Evolutionary conservation across 2,888 invertebrate species (phyloP), one percentile per base, ranked within the genome.

Genomic region (Phasia obesa): DNA sequence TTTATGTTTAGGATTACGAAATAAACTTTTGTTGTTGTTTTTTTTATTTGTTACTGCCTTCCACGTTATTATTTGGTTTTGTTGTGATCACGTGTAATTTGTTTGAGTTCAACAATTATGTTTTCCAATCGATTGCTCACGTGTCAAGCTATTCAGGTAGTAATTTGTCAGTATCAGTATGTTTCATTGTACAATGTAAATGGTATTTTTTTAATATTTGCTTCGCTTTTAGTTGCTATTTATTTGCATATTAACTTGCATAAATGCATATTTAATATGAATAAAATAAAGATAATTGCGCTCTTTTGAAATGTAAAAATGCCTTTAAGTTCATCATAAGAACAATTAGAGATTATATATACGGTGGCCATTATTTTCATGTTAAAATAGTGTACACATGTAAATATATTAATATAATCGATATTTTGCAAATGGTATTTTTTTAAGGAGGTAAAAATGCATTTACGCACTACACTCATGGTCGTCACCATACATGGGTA

Each of bases 111-210:
- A 81, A 71, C 55, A 77, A 44, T 60, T 70, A 71, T 57, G 81
- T 85, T 84, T 86, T 85, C 85, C 85, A 86, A 85, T 84, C 84
- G 84, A 86, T 82, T 85, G 84, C 64, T 71, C 85, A 59, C 73
- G 70, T 82, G 84, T 81, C 81, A 85, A 69, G 57, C 78, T 70
- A 64, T 69, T 67, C 31, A 70, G 55, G 44, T 59, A 25, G 31
- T 51, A 62, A 57, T 47, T 64, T 44, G n/a, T 44, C 38, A 38
- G 47, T 27, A 47, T 74, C 21, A 35, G 42, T 17, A 35, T 47
- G 57, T 57, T 55, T 38, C 15, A 19, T 21, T 47, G n/a, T 31
- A 47, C 4, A 47, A 17, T 44, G 44, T 44, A 44, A 31, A 4
- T n/a, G n/a, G 38, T 11, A 38, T 5, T 3, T 7, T 17, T 44